Percentiles rank a stretch among this genome's conserved stretches.
Evolutionary conservation across 2,113 vertebrate genomes (phyloP).

Genomic region (Edolisoma coerulescens): DNA sequence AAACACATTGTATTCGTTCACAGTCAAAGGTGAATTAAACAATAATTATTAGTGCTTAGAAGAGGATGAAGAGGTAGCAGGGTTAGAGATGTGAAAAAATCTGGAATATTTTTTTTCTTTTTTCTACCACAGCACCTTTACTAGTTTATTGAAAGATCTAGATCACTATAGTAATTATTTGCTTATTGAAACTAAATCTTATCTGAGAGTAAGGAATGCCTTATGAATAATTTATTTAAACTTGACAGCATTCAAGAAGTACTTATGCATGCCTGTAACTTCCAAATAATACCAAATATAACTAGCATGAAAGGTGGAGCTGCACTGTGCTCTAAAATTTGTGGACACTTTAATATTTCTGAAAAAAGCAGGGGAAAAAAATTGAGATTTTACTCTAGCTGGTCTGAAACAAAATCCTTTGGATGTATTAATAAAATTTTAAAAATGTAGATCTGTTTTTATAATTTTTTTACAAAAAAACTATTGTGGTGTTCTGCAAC

Average conservation of each 20-base stretch:
- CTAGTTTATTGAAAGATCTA: not conserved
- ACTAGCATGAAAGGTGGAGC: not conserved
- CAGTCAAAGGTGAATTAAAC: not conserved
- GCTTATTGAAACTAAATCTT: not conserved
- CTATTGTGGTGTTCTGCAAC: accelerated
- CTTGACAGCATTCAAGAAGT: not conserved
- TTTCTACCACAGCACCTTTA: not conserved
- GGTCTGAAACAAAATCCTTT: not conserved
- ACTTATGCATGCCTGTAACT: not conserved
- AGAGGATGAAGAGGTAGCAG: not conserved
- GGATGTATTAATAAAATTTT: not conserved
- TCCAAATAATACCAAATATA: not conserved
- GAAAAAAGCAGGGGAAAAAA: not conserved
- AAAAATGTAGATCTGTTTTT: not conserved
- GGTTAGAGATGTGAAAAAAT: not conserved
- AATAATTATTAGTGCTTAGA: not conserved
- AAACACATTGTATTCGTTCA: not conserved
- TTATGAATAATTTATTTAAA: slow-evolving; percentile 16
- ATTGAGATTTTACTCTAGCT: not conserved
- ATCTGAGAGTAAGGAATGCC: not conserved
- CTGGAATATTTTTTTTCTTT: not conserved
- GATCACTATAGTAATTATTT: not conserved
- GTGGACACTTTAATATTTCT: not conserved
- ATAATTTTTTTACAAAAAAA: not conserved
- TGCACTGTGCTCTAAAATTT: not conserved